Conservation (phyloP, 2,113 vertebrate genomes). For the Tetraodon nigroviridis region DNA sequence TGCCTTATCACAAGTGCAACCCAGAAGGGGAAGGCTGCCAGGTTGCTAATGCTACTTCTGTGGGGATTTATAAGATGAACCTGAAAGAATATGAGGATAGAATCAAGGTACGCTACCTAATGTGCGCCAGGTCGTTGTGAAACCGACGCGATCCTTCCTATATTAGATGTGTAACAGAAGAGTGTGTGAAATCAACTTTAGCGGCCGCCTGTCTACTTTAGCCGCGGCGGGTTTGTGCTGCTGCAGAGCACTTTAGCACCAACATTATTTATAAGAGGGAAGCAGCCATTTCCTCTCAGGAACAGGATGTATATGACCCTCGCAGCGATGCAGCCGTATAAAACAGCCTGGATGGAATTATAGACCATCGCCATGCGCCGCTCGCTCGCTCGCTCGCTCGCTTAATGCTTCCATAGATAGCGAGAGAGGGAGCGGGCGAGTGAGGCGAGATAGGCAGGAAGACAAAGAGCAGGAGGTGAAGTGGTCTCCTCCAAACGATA, state of each 20-base stretch:
- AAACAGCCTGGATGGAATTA: constrained; percentile 43
- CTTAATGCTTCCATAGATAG: constrained; percentile 40
- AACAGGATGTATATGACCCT: constrained; percentile 49
- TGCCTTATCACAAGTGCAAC: no score
- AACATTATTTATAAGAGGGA: constrained; percentile 57
- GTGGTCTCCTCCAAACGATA: no score
- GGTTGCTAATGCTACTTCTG: no score
- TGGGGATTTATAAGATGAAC: no score
- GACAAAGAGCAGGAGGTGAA: background rate
- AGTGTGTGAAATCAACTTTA: constrained; percentile 4
- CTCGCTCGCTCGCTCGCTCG: constrained; percentile 8
- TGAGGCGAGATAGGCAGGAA: background rate
- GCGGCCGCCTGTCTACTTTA: background rate
- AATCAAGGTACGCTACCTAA: no score
- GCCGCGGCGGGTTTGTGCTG: constrained; percentile 6
- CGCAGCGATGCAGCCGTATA: constrained; percentile 27
- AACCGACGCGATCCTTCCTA: no score
- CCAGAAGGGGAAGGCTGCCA: no score
- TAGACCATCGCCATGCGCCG: constrained; percentile 16
- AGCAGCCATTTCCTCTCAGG: constrained; percentile 51
- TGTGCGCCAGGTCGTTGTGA: no score
- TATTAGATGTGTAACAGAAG: background rate
- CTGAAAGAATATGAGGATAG: no score
- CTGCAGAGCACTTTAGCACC: constrained; percentile 50
- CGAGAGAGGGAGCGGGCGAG: background rate